Percentiles rank a stretch among this genome's conserved stretches.
Evolutionary conservation across 2,113 vertebrate genomes (phyloP).

Genomic region (Halcyon senegalensis): DNA sequence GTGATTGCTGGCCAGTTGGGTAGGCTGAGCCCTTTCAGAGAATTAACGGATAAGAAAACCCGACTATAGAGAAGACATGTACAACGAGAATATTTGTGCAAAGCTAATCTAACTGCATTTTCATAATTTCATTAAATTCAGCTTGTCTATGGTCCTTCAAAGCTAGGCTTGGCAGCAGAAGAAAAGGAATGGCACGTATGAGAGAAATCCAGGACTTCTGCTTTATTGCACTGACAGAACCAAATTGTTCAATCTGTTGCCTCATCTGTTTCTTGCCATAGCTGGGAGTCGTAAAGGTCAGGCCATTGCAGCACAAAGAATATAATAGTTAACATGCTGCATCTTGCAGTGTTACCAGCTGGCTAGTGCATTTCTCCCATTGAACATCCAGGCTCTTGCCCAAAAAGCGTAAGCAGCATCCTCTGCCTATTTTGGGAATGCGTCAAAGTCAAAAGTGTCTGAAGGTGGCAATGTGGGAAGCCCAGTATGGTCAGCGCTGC

Average conservation of each 20-base stretch:
- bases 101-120: background rate
- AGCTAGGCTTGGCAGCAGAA: slow-evolving; percentile 35
- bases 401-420: background rate
- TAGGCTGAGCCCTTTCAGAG: background rate
- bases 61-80: fast-evolving
- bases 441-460: background rate
- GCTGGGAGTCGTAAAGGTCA: slow-evolving; percentile 68
- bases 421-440: slow-evolving; percentile 49
- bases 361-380: slow-evolving; percentile 8
- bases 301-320: slow-evolving; percentile 40
- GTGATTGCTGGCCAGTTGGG: background rate
- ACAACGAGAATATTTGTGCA: background rate
- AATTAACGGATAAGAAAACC: background rate
- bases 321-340: slow-evolving; percentile 48
- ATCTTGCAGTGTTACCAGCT: slow-evolving; percentile 50
- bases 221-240: slow-evolving; percentile 73
- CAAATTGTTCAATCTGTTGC: slow-evolving; percentile 70
- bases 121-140: background rate
- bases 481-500: fast-evolving
- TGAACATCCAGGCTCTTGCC: slow-evolving; percentile 4
- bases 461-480: background rate
- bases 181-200: slow-evolving; percentile 54
- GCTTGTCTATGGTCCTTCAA: slow-evolving; percentile 8
- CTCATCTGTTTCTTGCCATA: slow-evolving; percentile 68
- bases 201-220: slow-evolving; percentile 70